Evolutionary conservation across 2,888 invertebrate species (phyloP).

Genomic region (Artemia sp.): DNA sequence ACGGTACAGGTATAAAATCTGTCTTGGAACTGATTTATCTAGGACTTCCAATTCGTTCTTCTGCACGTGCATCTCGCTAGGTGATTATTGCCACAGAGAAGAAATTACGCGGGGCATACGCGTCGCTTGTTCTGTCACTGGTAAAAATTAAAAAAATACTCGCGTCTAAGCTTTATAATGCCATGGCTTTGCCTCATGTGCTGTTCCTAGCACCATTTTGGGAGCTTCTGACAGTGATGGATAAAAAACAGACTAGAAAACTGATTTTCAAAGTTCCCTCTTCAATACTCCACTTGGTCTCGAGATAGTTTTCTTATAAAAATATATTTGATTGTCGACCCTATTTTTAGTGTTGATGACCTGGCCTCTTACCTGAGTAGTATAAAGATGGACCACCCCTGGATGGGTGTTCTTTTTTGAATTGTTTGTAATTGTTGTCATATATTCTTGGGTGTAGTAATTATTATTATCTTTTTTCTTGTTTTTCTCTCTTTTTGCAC

Average conservation of each 20-base stretch:
- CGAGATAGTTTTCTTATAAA: background rate
- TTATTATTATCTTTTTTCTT: too few relatives aligned
- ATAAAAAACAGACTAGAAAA: background rate
- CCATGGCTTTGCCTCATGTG: background rate
- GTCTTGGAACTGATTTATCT: background rate
- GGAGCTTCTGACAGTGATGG: background rate
- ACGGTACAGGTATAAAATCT: background rate
- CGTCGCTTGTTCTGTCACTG: background rate
- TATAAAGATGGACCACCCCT: too few relatives aligned
- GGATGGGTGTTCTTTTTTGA: too few relatives aligned
- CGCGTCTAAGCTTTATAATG: background rate
- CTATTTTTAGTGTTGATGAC: background rate
- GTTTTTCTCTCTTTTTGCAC: too few relatives aligned
- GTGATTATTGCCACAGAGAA: slow-evolving; percentile 3
- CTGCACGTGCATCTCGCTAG: background rate
- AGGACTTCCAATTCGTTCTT: background rate
- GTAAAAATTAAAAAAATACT: background rate
- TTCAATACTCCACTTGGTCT: background rate
- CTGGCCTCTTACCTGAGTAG: too few relatives aligned
- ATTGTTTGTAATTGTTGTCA: too few relatives aligned
- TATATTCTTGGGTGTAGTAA: too few relatives aligned
- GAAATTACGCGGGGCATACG: background rate
- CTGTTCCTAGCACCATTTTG: background rate
- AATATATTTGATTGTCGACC: background rate
- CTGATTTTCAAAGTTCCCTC: background rate